Evolutionary conservation across 2,888 invertebrate genomes (phyloP).

Genomic region (Tupiocoris notatus): DNA sequence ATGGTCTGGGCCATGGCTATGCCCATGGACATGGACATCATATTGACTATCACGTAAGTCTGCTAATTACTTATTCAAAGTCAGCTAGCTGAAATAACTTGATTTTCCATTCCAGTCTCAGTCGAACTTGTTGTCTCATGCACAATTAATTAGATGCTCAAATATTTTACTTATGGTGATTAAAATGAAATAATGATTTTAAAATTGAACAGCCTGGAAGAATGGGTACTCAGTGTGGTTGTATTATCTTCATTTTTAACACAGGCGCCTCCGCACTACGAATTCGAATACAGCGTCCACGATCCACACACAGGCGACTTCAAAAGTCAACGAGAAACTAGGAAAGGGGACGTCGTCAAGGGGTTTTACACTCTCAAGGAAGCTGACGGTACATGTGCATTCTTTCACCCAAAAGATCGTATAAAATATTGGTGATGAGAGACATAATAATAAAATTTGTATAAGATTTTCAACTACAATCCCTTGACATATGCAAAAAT

Average conservation of each 20-base stretch:
- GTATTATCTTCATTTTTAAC: too few relatives aligned
- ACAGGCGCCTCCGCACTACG: slow-evolving; percentile 55
- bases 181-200: not conserved
- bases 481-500: too few relatives aligned
- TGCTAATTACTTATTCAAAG: not conserved
- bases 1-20: not conserved
- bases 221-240: not conserved
- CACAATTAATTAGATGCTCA: not conserved
- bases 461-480: too few relatives aligned
- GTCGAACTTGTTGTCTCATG: too few relatives aligned
- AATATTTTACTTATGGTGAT: too few relatives aligned
- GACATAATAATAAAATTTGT: too few relatives aligned
- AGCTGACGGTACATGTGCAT: slow-evolving; percentile 39
- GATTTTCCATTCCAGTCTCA: not conserved
- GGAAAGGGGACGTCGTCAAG: slow-evolving; percentile 55
- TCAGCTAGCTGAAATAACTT: not conserved
- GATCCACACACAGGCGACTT: slow-evolving; percentile 53
- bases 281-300: slow-evolving; percentile 56
- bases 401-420: too few relatives aligned
- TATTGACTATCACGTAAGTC: slow-evolving; percentile 42
- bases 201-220: not conserved
- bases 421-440: too few relatives aligned
- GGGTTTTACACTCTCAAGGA: slow-evolving; percentile 50
- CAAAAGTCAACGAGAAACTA: slow-evolving; percentile 55
- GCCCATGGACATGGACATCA: slow-evolving; percentile 39